Evolutionary conservation across 2,888 invertebrate genomes (phyloP).

Genomic region (Xylota sylvarum): DNA sequence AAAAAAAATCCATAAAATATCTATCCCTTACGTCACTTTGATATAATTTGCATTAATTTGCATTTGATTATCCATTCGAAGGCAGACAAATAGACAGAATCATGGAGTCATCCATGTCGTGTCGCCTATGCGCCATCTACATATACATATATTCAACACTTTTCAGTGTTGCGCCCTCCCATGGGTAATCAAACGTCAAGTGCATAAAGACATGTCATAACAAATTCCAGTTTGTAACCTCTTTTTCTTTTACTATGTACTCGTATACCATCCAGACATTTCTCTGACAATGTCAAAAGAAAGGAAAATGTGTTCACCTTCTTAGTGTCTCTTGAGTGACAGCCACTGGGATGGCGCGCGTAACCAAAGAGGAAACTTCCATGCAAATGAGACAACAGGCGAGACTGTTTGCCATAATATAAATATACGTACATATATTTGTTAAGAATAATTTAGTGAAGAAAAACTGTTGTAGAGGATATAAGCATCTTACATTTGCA

Average conservation of each 20-base stretch:
- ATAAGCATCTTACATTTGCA: too few relatives aligned
- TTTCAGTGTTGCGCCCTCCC: slow-evolving; percentile 35
- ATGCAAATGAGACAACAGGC: slow-evolving; percentile 62
- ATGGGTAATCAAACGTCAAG: slow-evolving; percentile 67
- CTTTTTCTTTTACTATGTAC: slow-evolving; percentile 5
- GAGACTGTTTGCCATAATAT: slow-evolving; percentile 34
- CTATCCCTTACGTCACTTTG: neutral
- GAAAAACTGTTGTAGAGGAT: neutral
- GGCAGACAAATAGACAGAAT: neutral
- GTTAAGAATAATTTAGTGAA: too few relatives aligned
- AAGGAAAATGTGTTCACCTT: slow-evolving; percentile 58
- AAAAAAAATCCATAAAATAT: neutral
- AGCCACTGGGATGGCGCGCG: slow-evolving; percentile 57
- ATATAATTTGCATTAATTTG: slow-evolving; percentile 27
- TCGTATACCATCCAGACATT: slow-evolving; percentile 8
- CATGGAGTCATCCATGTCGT: neutral
- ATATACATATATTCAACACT: slow-evolving; percentile 6
- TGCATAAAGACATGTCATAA: slow-evolving; percentile 67
- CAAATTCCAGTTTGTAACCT: slow-evolving; percentile 43
- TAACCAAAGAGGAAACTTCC: slow-evolving; percentile 42
- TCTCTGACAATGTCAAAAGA: slow-evolving; percentile 46
- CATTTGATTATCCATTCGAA: slow-evolving; percentile 29
- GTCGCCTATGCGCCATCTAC: neutral
- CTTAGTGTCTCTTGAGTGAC: slow-evolving; percentile 64
- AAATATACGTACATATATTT: too few relatives aligned